Base-by-base conservation (phyloP, 2,113 vertebrate genomes). In the Brachyistius frenatus region DNA sequence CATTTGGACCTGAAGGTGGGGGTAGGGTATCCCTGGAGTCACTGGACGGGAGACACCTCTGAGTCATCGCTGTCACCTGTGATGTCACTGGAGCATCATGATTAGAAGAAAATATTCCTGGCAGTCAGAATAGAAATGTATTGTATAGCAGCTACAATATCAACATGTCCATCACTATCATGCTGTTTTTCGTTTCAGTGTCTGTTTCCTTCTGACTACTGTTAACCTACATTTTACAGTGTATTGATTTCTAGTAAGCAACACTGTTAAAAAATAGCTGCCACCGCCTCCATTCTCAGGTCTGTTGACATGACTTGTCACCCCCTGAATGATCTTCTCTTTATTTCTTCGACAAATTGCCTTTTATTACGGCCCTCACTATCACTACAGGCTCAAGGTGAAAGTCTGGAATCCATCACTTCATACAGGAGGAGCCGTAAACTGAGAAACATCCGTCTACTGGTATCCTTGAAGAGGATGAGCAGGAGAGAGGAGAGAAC, bases 31-130 rank as follows among this genome's bases (percentile, higher is more conserved):
- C 70, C 88, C 88, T 68, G 57, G 53, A 77, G 77, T 66, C 32
- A 2, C 53, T 39, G 14, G 62, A 58, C 5, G 75, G 80, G 81
- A 80, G 74, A 90, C 60, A 87, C 80, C 47, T 84, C 81, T 90
- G 88, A 92, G 73, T 93, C 90, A 92, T 81, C 36, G 30, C 39
- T 84, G 76, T 81, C 61, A 72, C 49, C 16, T 78, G 41, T 89
- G 84, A 84, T 71, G 53, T 83, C 81, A 86, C 37, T 66, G 47
- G 0, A 56, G 68, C 62, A 30, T 76, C 54, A 50, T 35, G 37
- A 71, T 10, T 0, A 32, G 47, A 66, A 47, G 63, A 75, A 62
- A 57, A 76, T 67, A 62, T 68, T 79, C 82, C 68, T 56, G 61
- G 66, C 56, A 30, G 55, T 62, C 41, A 30, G 31, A 69, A 14